phyloP scores from a whole-genome alignment of 2,888 invertebrate species.

The Cybosia mesomella region DNA sequence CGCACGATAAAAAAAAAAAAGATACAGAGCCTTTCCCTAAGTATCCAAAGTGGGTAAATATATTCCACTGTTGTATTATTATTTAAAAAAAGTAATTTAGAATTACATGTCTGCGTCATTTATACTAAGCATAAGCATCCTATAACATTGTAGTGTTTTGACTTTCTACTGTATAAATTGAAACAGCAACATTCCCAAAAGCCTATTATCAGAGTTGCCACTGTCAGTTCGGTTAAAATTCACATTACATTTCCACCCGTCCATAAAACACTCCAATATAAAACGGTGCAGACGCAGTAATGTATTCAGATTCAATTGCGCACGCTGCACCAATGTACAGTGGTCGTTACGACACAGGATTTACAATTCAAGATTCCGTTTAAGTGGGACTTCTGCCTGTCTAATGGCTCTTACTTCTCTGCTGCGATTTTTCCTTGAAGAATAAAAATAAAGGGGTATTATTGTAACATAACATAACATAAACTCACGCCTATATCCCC shows the following conservation, averaged over 20 bases:
- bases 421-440: slow-evolving; percentile 30
- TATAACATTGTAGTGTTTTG: not conserved
- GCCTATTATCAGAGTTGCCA: slow-evolving; percentile 21
- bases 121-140: too few species aligned
- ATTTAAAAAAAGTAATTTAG: too few species aligned
- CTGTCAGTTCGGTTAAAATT: slow-evolving; percentile 47
- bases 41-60: too few species aligned
- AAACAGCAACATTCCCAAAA: slow-evolving; percentile 14
- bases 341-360: slow-evolving; percentile 53
- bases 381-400: slow-evolving; percentile 45
- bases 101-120: too few species aligned
- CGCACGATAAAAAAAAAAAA: too few species aligned
- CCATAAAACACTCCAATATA: slow-evolving; percentile 56
- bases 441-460: slow-evolving; percentile 28
- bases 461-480: not conserved
- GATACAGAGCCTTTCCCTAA: too few species aligned
- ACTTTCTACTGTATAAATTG: not conserved
- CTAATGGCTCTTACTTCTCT: slow-evolving; percentile 43
- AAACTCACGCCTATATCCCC: too few species aligned
- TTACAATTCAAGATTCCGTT: slow-evolving; percentile 56
- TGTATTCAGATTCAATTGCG: slow-evolving; percentile 67
- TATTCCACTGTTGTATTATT: too few species aligned
- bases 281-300: slow-evolving; percentile 59
- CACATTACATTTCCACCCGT: slow-evolving; percentile 54
- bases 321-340: slow-evolving; percentile 52